Base-by-base conservation (phyloP, 2,113 vertebrate species). In the Tenebrosternarchus preto region DNA sequence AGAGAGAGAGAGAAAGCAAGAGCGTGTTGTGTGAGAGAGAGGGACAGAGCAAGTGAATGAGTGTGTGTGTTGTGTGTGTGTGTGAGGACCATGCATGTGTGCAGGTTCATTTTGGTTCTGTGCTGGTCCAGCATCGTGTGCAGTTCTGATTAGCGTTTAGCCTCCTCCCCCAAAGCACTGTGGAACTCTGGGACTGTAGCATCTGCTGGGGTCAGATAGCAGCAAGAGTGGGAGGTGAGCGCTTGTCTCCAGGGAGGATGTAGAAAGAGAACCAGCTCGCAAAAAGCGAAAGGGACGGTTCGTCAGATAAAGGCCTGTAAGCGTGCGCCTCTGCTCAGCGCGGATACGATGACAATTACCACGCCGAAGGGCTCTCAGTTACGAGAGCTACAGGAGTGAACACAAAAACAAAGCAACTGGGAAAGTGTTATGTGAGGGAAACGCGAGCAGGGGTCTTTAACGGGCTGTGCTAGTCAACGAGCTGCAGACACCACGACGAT, bases 61-160 rank as follows among this genome's bases (percentile, higher is more conserved):
- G 59, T 60, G 24, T 73, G 29, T 76, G 27, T 61, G 56, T 24
- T 78, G 33, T 55, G 3, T 6, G 39, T 4, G 27, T 67, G 57
- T 80, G 74, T 84, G 61, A n/a, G n/a, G n/a, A n/a, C n/a, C n/a
- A n/a, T 60, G 24, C 71, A 31, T 76, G 27, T 61, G 56, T 24
- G 20, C n/a, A 59, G 68, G 50, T 60, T 6, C 11, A 50, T 50
- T 50, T 2, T 11, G 43, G 43, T 50, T 50, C 43, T 50, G 43
- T 12, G 15, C 46, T 20, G 46, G 29, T 33, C n/a, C 63, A 33
- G 17, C 11, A 5, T 4, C 16, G 29, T 69, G 46, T 19, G 25
- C 19, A 19, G 6, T 11, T 19, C 27, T 29, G 60, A 50, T 63
- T 17, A 76, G 59, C 22, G 7, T 17, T 20, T 11, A n/a, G 27